Evolutionary conservation across 2,797 vertebrate genomes (phyloP).

Genomic region (Rhabdomys pumilio): DNA sequence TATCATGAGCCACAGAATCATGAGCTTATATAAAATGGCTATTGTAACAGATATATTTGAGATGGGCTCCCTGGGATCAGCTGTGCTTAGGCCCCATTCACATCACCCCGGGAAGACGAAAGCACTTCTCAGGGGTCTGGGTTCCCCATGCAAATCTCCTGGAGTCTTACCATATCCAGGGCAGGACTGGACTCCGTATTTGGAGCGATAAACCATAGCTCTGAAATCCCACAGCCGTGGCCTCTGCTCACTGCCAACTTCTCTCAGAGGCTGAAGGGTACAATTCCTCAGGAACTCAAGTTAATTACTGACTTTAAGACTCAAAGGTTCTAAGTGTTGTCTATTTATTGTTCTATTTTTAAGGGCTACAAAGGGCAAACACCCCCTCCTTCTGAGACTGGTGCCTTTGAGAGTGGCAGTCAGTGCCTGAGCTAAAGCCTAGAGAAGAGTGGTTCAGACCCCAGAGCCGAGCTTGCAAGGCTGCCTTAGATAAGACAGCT

Average conservation of each 20-base stretch:
- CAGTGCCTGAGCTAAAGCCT: background rate
- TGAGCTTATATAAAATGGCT: background rate
- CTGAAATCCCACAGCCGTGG: background rate
- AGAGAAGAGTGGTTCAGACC: background rate
- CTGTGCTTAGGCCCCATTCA: background rate
- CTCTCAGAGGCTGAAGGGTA: background rate
- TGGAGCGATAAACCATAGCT: background rate
- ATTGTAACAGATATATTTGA: background rate
- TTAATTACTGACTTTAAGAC: slow-evolving; percentile 75
- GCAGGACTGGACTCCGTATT: background rate
- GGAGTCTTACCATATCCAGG: background rate
- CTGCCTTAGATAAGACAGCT: background rate
- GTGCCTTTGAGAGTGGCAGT: background rate
- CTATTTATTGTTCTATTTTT: slow-evolving; percentile 69
- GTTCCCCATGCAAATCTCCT: background rate
- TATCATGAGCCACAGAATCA: slow-evolving; percentile 1
- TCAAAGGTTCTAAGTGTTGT: slow-evolving; percentile 60
- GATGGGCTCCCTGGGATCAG: background rate
- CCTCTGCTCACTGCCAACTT: background rate
- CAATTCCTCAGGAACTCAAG: slow-evolving; percentile 70
- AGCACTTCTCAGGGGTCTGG: background rate
- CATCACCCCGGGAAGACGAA: background rate
- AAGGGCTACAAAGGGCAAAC: slow-evolving; percentile 69
- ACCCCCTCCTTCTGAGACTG: slow-evolving; percentile 40
- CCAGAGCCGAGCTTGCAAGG: background rate